Evolutionary conservation across 2,888 invertebrate genomes (phyloP).

Genomic region (Noctuana brunneofusca): DNA sequence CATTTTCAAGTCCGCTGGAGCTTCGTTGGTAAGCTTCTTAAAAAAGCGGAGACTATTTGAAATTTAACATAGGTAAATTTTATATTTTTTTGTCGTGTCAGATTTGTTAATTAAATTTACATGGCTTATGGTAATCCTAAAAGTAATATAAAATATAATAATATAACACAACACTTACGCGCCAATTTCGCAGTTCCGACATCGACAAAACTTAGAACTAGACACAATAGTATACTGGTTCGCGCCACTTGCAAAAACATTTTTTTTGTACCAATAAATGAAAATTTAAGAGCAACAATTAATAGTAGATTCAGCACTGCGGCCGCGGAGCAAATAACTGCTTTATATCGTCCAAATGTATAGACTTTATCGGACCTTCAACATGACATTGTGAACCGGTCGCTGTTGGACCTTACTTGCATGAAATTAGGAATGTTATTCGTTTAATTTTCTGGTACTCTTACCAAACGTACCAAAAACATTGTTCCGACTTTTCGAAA

Average conservation of each 20-base stretch:
- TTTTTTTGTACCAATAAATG: conserved; percentile 38
- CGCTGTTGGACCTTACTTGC: conserved; percentile 25
- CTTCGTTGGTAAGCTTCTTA: no score
- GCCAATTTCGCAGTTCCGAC: conserved; percentile 58
- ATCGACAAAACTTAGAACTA: conserved; percentile 47
- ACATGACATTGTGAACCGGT: conserved; percentile 49
- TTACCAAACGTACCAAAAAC: neutral
- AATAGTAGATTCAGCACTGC: conserved; percentile 54
- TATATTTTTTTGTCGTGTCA: no score
- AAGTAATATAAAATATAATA: neutral
- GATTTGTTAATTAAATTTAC: no score
- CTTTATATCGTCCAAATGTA: conserved; percentile 66
- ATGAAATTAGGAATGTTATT: neutral
- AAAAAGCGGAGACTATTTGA: no score
- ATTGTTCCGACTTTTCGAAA: no score
- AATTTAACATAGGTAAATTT: no score
- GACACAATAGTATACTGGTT: conserved; percentile 48
- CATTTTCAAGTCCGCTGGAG: no score
- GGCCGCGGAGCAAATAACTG: conserved; percentile 50
- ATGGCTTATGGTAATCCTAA: no score
- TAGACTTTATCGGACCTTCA: conserved; percentile 59
- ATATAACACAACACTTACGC: conserved; percentile 55
- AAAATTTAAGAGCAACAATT: conserved; percentile 48
- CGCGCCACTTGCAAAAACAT: conserved; percentile 52
- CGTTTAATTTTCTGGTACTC: neutral